phyloP scores from a whole-genome alignment of 1,140 invertebrate species.

The Saccostrea echinata region DNA sequence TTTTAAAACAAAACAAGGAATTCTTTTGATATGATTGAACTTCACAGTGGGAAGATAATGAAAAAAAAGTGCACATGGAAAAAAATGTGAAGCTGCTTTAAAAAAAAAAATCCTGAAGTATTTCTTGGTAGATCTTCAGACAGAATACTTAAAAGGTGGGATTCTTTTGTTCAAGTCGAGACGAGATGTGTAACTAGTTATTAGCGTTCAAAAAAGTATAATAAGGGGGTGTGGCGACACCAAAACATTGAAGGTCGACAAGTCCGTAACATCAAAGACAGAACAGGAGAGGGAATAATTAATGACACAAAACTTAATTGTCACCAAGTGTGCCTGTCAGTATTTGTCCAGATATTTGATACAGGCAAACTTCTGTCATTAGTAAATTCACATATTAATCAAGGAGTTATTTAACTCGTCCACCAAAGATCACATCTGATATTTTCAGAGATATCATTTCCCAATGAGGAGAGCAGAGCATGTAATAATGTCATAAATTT shows the following conservation, averaged over 20 bases:
- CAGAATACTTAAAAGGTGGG: not conserved
- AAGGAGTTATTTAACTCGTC: constrained; percentile 28
- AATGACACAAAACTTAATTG: constrained; percentile 37
- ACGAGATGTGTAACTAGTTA: constrained; percentile 37
- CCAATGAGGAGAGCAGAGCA: not conserved
- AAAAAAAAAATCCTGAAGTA: constrained; percentile 15
- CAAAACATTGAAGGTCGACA: constrained; percentile 27
- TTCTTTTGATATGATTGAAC: constrained; percentile 25
- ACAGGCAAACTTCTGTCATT: constrained; percentile 21
- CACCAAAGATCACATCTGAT: not conserved
- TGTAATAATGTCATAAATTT: constrained; percentile 40
- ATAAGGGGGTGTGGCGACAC: constrained; percentile 34
- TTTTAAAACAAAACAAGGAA: constrained; percentile 26
- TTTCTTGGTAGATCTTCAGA: constrained; percentile 17
- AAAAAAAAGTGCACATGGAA: not conserved
- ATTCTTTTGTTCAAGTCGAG: constrained; percentile 13
- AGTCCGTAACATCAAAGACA: constrained; percentile 21
- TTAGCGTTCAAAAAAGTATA: constrained; percentile 35
- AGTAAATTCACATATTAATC: constrained; percentile 32
- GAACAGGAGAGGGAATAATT: constrained; percentile 4
- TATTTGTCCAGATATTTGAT: constrained; percentile 26
- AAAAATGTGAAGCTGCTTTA: not conserved
- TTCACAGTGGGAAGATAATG: not conserved
- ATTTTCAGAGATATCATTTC: constrained; percentile 35
- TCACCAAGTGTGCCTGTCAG: not conserved